Evolutionary conservation across 35 echinoderm and acorn worm genomes (phyloP).

Genomic region (Nesometra sesokonis): DNA sequence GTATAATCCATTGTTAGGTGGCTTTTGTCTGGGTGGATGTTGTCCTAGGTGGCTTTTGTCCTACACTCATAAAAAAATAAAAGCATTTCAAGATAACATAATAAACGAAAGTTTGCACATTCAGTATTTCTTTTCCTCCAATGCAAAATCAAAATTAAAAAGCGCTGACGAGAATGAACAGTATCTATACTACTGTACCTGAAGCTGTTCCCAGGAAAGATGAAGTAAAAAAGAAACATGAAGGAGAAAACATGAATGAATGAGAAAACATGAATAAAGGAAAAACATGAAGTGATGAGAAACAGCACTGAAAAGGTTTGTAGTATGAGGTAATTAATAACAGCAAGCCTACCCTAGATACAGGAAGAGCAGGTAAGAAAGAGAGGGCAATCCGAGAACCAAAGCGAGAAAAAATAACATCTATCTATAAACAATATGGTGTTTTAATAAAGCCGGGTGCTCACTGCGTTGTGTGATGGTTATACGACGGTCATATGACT

Average conservation of each 20-base stretch:
- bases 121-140: too few species aligned
- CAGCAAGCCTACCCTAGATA: neutral
- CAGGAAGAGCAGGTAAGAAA: neutral
- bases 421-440: neutral
- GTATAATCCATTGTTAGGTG: too few species aligned
- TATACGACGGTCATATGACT: too few species aligned
- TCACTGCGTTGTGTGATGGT: too few species aligned
- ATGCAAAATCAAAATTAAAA: neutral
- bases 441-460: neutral
- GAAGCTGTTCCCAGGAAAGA: neutral
- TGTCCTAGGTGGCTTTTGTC: too few species aligned
- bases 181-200: neutral
- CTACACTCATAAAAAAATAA: too few species aligned
- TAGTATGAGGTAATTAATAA: neutral
- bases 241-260: neutral
- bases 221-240: neutral
- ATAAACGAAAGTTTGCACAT: too few species aligned
- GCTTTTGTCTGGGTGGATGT: too few species aligned
- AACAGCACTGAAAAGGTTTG: neutral
- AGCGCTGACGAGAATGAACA: neutral
- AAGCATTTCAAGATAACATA: too few species aligned
- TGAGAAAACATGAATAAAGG: too few species aligned
- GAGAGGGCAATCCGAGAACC: neutral
- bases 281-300: too few species aligned
- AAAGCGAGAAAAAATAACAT: neutral